Conservation (phyloP, 2,888 invertebrate genomes). For the Cephus sareptanus region DNA sequence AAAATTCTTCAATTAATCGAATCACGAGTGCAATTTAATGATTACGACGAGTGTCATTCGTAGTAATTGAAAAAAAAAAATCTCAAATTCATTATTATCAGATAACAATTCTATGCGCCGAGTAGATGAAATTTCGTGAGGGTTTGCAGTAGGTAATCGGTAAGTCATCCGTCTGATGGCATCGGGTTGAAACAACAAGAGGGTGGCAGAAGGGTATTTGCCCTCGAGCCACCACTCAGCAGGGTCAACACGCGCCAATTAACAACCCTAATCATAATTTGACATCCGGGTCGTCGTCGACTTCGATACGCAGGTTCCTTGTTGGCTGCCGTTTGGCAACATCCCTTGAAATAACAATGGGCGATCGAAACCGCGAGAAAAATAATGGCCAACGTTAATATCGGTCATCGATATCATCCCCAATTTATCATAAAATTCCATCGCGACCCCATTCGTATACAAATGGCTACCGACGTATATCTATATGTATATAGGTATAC, state of each 20-base stretch:
- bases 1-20: background rate
- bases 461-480: background rate
- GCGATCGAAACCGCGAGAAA: background rate
- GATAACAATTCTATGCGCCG: background rate
- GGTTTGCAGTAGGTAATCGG: constrained; percentile 35
- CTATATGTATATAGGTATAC: no score
- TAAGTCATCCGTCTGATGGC: constrained; percentile 42
- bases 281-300: constrained; percentile 10
- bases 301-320: background rate
- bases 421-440: background rate
- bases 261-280: constrained; percentile 54
- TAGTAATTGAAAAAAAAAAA: background rate
- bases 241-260: constrained; percentile 58
- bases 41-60: background rate
- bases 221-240: constrained; percentile 50
- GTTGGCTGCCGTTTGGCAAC: background rate
- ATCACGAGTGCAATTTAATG: background rate
- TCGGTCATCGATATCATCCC: background rate
- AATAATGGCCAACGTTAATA: background rate
- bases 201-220: constrained; percentile 48
- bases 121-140: background rate
- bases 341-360: background rate
- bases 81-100: background rate
- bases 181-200: constrained; percentile 54
- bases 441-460: background rate